Evolutionary conservation across 2,888 invertebrate species (phyloP).

Genomic region (Pyrochroa serraticornis): DNA sequence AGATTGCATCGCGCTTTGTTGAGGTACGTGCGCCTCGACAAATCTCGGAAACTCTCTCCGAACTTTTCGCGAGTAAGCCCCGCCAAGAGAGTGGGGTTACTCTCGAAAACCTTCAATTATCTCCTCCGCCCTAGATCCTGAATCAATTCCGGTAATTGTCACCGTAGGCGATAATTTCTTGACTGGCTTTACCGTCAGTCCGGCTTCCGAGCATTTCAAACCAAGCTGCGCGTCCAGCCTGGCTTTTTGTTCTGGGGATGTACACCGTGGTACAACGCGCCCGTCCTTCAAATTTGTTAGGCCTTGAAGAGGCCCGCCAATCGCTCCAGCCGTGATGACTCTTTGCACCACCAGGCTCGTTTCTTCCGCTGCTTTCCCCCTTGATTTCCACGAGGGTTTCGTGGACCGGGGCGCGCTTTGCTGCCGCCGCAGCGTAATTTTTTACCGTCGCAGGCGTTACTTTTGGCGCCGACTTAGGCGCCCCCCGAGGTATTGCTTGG

Average conservation of each 20-base stretch:
- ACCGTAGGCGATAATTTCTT: neutral
- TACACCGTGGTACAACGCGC: neutral
- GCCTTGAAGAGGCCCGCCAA: neutral
- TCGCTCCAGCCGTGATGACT: neutral
- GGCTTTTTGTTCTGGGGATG: neutral
- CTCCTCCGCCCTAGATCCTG: neutral
- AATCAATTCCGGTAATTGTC: neutral
- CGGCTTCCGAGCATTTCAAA: neutral
- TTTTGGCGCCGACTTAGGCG: no score
- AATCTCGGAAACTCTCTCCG: neutral
- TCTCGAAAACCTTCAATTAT: neutral
- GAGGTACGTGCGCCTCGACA: neutral
- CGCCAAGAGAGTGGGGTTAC: neutral
- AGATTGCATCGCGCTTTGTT: neutral
- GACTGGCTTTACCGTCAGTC: neutral
- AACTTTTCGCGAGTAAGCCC: neutral
- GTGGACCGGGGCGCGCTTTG: neutral
- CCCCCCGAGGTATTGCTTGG: no score
- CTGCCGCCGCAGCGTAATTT: neutral
- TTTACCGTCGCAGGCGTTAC: no score
- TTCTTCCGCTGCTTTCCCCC: neutral
- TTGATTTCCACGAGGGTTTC: constrained; percentile 1
- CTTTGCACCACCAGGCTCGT: neutral
- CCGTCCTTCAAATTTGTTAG: neutral
- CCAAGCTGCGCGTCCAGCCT: neutral